Percentiles rank a stretch among this genome's conserved stretches.
phyloP scores from a whole-genome alignment of 1,140 invertebrate genomes.

The Drosophila serrata region DNA sequence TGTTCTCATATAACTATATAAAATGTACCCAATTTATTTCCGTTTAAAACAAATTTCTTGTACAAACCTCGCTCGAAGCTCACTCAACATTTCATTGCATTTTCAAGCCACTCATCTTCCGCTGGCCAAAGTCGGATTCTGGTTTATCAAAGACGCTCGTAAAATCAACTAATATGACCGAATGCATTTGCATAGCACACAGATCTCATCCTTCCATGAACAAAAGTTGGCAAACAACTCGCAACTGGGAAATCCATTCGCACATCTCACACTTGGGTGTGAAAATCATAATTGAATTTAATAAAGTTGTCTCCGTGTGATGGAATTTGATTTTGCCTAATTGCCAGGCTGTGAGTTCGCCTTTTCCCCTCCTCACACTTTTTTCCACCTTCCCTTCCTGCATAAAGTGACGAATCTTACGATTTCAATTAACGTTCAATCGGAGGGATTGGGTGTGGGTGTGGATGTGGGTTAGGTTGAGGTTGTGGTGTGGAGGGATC shows the following conservation, averaged over 20 bases:
- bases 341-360: slow-evolving; percentile 32
- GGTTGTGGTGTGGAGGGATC: slow-evolving; percentile 18
- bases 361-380: background rate
- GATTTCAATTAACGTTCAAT: slow-evolving; percentile 70
- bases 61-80: slow-evolving; percentile 23
- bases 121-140: slow-evolving; percentile 9
- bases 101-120: slow-evolving; percentile 33
- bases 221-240: slow-evolving; percentile 22
- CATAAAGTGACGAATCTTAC: slow-evolving; percentile 74
- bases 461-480: background rate
- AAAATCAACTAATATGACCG: slow-evolving; percentile 69
- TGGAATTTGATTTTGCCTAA: slow-evolving; percentile 56
- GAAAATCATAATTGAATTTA: slow-evolving; percentile 82
- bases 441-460: slow-evolving; percentile 1
- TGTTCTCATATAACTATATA: background rate
- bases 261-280: slow-evolving; percentile 68
- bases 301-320: slow-evolving; percentile 70
- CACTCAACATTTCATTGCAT: slow-evolving; percentile 26
- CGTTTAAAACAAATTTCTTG: background rate
- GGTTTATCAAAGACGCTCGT: slow-evolving; percentile 61
- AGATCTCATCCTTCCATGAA: slow-evolving; percentile 18
- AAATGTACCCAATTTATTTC: background rate
- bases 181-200: slow-evolving; percentile 58
- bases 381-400: slow-evolving; percentile 3
- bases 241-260: slow-evolving; percentile 30